A percentile compares a stretch with the other conserved stretches of the same genome.
phyloP scores from a whole-genome alignment of 2,888 invertebrate genomes.

The Ephialtes manifestator region DNA sequence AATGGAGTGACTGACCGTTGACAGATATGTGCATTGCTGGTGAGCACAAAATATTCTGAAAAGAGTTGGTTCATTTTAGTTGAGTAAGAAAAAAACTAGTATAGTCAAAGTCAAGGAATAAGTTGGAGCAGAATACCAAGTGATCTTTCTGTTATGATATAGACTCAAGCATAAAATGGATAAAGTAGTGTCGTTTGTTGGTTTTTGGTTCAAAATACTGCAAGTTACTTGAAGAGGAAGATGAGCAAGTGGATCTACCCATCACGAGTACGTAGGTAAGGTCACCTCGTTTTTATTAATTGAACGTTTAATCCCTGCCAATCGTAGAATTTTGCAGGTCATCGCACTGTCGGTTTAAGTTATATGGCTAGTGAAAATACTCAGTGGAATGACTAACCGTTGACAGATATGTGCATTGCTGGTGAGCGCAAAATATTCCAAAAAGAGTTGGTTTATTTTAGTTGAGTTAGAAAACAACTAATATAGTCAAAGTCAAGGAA shows the following conservation, averaged over 20 bases:
- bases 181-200: conserved; percentile 82
- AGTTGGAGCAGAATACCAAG: conserved; percentile 47
- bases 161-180: no score
- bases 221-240: no score
- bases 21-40: not conserved
- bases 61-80: not conserved
- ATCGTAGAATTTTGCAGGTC: conserved; percentile 58
- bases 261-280: no score
- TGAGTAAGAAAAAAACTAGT: not conserved
- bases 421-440: not conserved
- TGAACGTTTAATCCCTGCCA: conserved; percentile 69
- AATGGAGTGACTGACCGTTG: conserved; percentile 20
- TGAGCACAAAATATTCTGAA: not conserved
- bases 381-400: conserved; percentile 21
- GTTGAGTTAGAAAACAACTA: not conserved
- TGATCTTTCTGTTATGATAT: conserved; percentile 77
- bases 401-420: not conserved
- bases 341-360: conserved; percentile 29
- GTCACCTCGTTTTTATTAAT: conserved; percentile 68
- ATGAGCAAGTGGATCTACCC: no score
- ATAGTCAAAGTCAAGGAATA: not conserved
- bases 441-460: not conserved
- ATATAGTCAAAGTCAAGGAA: not conserved
- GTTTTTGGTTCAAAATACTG: conserved; percentile 68
- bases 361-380: conserved; percentile 25